Evolutionary conservation across 2,888 invertebrate genomes (phyloP).

Genomic region (Philereme vetulata): DNA sequence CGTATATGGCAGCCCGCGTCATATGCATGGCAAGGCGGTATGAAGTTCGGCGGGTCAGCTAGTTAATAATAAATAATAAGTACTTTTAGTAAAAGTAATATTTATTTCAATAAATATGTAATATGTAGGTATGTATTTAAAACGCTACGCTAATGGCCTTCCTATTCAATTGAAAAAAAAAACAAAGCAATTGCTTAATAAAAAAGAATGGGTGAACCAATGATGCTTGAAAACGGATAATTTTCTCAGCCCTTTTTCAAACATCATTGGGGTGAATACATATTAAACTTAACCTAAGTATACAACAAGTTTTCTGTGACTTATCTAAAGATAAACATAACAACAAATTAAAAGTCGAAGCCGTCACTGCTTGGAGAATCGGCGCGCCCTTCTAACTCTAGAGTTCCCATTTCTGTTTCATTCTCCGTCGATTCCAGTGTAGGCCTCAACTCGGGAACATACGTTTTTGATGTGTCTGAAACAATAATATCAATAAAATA

Average conservation of each 20-base stretch:
- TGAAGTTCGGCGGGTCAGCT: no score
- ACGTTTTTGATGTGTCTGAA: conserved; percentile 60
- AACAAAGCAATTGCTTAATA: neutral
- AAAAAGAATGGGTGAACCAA: neutral
- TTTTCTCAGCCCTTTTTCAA: no score
- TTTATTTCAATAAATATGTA: no score
- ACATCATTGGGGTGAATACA: no score
- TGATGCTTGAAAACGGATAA: no score
- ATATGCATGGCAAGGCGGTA: no score
- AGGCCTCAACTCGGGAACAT: conserved; percentile 43
- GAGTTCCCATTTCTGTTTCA: conserved; percentile 29
- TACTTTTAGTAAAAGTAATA: no score
- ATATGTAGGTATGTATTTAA: no score
- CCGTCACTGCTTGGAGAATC: conserved; percentile 61
- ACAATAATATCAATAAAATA: conserved; percentile 21
- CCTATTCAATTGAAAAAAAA: neutral
- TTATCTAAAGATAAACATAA: neutral
- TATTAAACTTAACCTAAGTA: neutral
- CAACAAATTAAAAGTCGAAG: conserved; percentile 56
- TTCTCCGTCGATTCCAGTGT: conserved; percentile 17
- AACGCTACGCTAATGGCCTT: no score
- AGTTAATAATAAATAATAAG: no score
- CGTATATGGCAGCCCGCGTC: no score
- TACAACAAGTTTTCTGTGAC: neutral
- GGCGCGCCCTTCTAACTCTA: conserved; percentile 41